Conservation (phyloP, 2,888 invertebrate species). For the Ectropis crepuscularia region DNA sequence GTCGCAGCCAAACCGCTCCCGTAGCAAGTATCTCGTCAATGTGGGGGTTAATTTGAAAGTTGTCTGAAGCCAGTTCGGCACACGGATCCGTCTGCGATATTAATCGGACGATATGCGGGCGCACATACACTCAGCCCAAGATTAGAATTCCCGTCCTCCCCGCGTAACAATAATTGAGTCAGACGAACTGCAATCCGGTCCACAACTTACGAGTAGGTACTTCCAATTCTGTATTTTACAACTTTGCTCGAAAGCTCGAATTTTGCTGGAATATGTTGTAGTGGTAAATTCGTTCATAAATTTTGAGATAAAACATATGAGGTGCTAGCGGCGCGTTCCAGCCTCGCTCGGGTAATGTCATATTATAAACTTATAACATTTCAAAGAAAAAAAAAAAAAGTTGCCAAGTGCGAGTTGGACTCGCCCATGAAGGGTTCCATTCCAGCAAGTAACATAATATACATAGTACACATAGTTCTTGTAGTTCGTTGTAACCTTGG, state of each 20-base stretch:
- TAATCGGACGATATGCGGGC: conserved; percentile 75
- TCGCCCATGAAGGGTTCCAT: no score
- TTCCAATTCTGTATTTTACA: conserved; percentile 33
- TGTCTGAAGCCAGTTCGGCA: conserved; percentile 58
- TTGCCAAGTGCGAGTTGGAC: no score
- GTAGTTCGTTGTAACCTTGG: no score
- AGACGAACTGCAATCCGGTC: conserved; percentile 59
- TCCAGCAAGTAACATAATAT: no score
- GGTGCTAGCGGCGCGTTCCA: no score
- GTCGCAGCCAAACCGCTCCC: conserved; percentile 1
- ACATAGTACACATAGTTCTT: no score
- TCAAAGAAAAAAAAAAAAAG: no score
- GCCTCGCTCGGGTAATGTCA: no score
- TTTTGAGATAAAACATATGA: no score
- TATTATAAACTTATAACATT: no score
- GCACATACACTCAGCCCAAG: conserved; percentile 68
- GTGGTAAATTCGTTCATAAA: conserved; percentile 4
- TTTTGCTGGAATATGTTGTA: conserved; percentile 26
- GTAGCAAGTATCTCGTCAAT: conserved; percentile 35
- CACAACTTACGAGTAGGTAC: conserved; percentile 40
- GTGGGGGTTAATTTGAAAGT: conserved; percentile 61
- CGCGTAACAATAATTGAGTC: conserved; percentile 73
- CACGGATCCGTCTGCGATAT: conserved; percentile 55
- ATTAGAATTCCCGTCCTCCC: conserved; percentile 69
- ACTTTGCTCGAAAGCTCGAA: conserved; percentile 22